These are phyloP conservation scores for Zaprionus vittiger DNA, from an alignment of 1,140 invertebrate genomes.

Conservation along the genomic window DNA sequence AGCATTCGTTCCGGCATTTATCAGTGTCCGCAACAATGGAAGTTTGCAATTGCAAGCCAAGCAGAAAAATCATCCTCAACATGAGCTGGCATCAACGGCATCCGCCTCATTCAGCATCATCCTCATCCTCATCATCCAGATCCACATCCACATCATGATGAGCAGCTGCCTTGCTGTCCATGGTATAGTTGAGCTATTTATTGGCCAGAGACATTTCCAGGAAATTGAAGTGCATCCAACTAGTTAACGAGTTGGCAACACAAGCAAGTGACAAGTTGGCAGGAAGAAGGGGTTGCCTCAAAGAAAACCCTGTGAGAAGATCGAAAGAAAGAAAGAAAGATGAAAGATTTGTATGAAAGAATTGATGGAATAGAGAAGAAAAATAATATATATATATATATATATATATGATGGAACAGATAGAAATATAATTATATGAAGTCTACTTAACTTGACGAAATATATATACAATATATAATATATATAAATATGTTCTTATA, in stretches of 20 bases:
- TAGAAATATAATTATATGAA: no score
- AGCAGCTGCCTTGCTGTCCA: neutral
- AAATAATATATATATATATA: no score
- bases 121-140: neutral
- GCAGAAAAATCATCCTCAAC: neutral
- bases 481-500: no score
- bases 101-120: neutral
- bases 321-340: neutral
- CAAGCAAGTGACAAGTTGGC: neutral
- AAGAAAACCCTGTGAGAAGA: neutral
- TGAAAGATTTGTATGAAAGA: no score
- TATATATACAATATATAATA: no score
- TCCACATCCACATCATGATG: neutral
- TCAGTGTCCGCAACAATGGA: conserved; percentile 9
- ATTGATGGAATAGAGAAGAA: neutral
- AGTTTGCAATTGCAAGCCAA: neutral
- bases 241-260: conserved; percentile 2
- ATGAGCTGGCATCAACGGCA: neutral
- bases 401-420: no score
- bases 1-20: conserved; percentile 15
- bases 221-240: conserved; percentile 12
- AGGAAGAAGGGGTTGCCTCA: no score
- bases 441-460: no score
- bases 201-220: conserved; percentile 4
- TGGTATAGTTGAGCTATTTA: neutral